Evolutionary conservation across 2,888 invertebrate genomes (phyloP).

Genomic region (Mayetiola destructor): DNA sequence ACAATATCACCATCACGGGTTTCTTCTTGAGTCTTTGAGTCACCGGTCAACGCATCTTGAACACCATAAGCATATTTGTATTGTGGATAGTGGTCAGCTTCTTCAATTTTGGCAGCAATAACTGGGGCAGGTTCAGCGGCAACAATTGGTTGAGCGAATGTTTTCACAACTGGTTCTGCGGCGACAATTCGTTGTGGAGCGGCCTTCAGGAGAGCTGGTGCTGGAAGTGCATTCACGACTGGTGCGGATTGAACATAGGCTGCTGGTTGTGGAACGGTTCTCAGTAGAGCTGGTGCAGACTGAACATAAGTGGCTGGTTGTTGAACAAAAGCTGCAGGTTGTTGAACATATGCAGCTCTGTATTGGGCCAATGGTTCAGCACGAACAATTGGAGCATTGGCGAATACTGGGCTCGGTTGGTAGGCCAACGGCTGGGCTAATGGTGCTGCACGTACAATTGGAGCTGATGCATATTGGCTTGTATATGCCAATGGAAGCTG

Average conservation of each 20-base stretch:
- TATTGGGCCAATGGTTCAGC: slow-evolving; percentile 23
- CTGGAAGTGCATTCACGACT: slow-evolving; percentile 6
- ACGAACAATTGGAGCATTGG: not conserved
- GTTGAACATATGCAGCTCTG: not conserved
- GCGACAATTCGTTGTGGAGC: slow-evolving; percentile 19
- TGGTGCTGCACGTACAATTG: slow-evolving; percentile 14
- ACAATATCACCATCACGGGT: slow-evolving; percentile 37
- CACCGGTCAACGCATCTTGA: slow-evolving; percentile 37
- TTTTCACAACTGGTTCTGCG: slow-evolving; percentile 21
- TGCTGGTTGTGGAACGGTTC: slow-evolving; percentile 27
- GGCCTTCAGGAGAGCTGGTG: slow-evolving; percentile 15
- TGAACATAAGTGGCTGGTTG: slow-evolving; percentile 27
- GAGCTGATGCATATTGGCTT: slow-evolving; percentile 15
- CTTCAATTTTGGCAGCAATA: slow-evolving; percentile 30
- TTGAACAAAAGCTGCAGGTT: slow-evolving; percentile 26
- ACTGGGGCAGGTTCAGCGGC: slow-evolving; percentile 28
- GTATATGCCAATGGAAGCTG: slow-evolving; percentile 16
- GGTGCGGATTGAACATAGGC: slow-evolving; percentile 16
- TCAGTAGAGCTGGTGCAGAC: slow-evolving; percentile 20
- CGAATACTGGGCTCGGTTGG: not conserved
- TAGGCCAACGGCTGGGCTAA: not conserved
- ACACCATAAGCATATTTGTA: slow-evolving; percentile 38
- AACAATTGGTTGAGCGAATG: slow-evolving; percentile 32
- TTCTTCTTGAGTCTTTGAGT: slow-evolving; percentile 38
- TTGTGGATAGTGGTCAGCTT: slow-evolving; percentile 35